Percentiles rank a stretch among this genome's conserved stretches.
These are phyloP conservation scores for Synanthedon vespiformis DNA, from an alignment of 2,888 invertebrate species.

Conservation along the genomic window DNA sequence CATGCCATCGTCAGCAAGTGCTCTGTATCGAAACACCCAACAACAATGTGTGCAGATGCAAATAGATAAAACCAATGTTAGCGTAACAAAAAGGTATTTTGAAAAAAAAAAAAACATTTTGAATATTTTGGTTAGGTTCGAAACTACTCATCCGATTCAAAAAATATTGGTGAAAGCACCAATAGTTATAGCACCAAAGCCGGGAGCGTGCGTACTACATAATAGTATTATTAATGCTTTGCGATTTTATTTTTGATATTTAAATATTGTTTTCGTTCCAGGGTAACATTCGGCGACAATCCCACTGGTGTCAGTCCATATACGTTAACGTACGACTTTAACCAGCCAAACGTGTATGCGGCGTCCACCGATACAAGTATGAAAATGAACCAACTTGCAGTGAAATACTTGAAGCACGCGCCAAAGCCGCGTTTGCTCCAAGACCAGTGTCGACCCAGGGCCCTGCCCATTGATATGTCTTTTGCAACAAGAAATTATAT, in stretches of 20 bases:
- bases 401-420: slow-evolving; percentile 45
- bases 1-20: slow-evolving; percentile 61
- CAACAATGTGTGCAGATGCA: slow-evolving; percentile 59
- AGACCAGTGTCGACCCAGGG: slow-evolving; percentile 11
- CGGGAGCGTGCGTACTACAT: too few relatives aligned
- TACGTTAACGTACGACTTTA: slow-evolving; percentile 11
- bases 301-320: slow-evolving; percentile 17
- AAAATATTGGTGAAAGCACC: too few relatives aligned
- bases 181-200: too few relatives aligned
- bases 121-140: too few relatives aligned
- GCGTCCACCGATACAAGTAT: slow-evolving; percentile 51
- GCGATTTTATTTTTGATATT: not conserved
- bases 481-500: slow-evolving; percentile 79
- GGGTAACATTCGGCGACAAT: slow-evolving; percentile 62
- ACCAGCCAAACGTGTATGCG: slow-evolving; percentile 29
- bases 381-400: slow-evolving; percentile 63
- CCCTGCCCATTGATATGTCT: slow-evolving; percentile 71
- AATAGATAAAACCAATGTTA: slow-evolving; percentile 58
- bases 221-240: not conserved
- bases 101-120: too few relatives aligned
- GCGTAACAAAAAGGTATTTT: slow-evolving; percentile 53
- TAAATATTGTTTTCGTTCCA: slow-evolving; percentile 11
- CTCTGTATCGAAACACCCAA: slow-evolving; percentile 43
- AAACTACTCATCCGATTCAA: too few relatives aligned
- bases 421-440: slow-evolving; percentile 12